Conservation (phyloP, 2,797 vertebrate genomes). For the Oophaga sylvatica region DNA sequence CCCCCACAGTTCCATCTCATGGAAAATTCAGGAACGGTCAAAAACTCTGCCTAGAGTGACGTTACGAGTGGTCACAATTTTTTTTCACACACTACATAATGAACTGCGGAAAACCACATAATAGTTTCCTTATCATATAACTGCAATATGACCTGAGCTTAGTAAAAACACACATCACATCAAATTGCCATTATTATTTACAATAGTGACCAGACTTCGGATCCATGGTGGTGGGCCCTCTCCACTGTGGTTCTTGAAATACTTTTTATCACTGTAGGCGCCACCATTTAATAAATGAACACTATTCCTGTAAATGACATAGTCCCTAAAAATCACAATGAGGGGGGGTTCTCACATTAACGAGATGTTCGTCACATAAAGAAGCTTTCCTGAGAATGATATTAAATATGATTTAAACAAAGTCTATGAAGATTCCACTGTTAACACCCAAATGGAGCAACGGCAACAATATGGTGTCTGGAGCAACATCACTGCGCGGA, state of each 20-base stretch:
- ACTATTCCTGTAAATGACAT: background rate
- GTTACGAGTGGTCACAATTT: background rate
- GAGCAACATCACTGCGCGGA: slow-evolving; percentile 7
- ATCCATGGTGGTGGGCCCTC: background rate
- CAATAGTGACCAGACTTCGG: background rate
- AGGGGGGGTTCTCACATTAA: background rate
- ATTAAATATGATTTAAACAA: background rate
- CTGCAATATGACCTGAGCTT: background rate
- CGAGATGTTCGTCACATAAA: slow-evolving; percentile 6
- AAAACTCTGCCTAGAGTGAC: background rate
- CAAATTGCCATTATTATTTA: slow-evolving; percentile 36
- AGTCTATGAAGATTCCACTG: background rate
- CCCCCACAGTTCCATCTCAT: background rate
- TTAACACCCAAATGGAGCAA: background rate
- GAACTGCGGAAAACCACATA: background rate
- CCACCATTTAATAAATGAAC: background rate
- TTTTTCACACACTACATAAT: background rate
- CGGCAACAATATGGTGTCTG: background rate
- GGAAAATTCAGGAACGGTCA: background rate
- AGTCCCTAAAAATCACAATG: background rate
- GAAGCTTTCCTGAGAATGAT: slow-evolving; percentile 40
- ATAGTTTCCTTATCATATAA: slow-evolving; percentile 6
- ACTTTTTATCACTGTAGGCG: background rate
- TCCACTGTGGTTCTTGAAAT: background rate
- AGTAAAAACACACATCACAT: slow-evolving; percentile 37